Base-by-base conservation (phyloP, 2,113 vertebrate genomes). In the Lynx canadensis region DNA sequence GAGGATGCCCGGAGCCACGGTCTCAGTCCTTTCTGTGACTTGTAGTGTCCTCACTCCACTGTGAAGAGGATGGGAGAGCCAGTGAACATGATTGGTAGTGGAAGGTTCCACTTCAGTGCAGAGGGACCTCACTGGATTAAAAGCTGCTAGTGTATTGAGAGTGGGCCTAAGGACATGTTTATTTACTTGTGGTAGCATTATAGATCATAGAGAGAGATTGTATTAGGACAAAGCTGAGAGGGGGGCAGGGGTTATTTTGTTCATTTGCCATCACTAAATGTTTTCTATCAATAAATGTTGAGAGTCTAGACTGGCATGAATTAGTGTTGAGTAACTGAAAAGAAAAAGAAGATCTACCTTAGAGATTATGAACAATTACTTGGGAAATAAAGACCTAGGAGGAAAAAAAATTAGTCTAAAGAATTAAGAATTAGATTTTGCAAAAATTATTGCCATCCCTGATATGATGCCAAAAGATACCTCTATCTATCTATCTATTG, bases 331-430 rank as follows among this genome's bases (percentile, higher is more conserved):
- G 6, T 50, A 90, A 66, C 29, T 60, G 29, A 48, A 89, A 89
- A 66, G 23, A 68, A 63, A 48, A 80, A 11, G 45, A 85, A 84
- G 68, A 63, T 83, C 2, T 21, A 29, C 52, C 4, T 57, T 33
- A 48, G 23, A 91, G 23, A 74, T 14, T 66, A 31, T 96, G 71
- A 95, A 94, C 89, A 94, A 84, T 73, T 83, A n/a, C 52, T 7
- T 60, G n/a, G 45, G n/a, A 69, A 86, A 69, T 65, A 81, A 87
- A 82, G 45, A 86, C 19, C 23, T 73, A 9, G 25, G 8, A 33
- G 18, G 21, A 29, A 6, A 14, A 55, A 78, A 76, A 87, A 52
- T 4, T 71, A 55, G 31, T 48, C 0, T 68, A 48, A 52, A 89
- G 19, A 81, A 65, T 36, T 16, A 52, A 92, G 25, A 81, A 65